A percentile compares a stretch with the other conserved stretches of the same genome.
These are phyloP conservation scores for Drosophila sp. DNA, from an alignment of 1,140 invertebrate genomes.

Conservation along the genomic window DNA sequence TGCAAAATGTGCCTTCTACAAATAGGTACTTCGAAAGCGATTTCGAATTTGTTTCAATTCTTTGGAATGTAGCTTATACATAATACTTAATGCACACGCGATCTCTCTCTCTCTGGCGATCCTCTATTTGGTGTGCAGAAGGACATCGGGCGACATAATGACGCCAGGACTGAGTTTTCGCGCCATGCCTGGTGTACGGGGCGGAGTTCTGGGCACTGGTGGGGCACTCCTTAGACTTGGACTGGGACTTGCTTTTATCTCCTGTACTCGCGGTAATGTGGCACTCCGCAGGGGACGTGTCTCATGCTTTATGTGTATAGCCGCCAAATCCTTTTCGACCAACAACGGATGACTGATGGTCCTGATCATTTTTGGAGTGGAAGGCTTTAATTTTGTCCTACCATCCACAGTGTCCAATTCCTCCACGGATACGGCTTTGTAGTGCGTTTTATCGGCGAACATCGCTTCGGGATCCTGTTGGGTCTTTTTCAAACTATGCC, in stretches of 20 bases:
- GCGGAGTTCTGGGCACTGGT: constrained; percentile 58
- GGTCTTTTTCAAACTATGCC: constrained; percentile 60
- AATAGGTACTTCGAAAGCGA: constrained; percentile 5
- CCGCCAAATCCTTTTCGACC: constrained; percentile 62
- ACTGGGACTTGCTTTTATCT: constrained; percentile 45
- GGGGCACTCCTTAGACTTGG: constrained; percentile 64
- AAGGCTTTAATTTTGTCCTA: not conserved
- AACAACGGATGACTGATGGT: constrained; percentile 67
- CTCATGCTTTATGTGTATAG: constrained; percentile 68
- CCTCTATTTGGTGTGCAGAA: constrained; percentile 42
- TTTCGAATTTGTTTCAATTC: constrained; percentile 8
- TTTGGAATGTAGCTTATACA: constrained; percentile 14
- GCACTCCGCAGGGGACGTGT: constrained; percentile 53
- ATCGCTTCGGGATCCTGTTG: constrained; percentile 59
- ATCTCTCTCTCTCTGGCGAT: not conserved
- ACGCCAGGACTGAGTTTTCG: constrained; percentile 47
- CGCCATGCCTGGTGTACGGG: constrained; percentile 43
- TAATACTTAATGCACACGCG: constrained; percentile 7
- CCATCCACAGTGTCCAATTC: constrained; percentile 63
- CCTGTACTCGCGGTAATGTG: constrained; percentile 53
- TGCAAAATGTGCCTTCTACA: not conserved
- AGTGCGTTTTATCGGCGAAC: constrained; percentile 53
- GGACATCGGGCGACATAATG: constrained; percentile 67
- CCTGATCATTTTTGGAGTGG: constrained; percentile 54
- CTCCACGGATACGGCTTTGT: constrained; percentile 61